These are phyloP conservation scores for Drosophila mayri DNA, from an alignment of 1,140 invertebrate genomes.

Conservation along the genomic window DNA sequence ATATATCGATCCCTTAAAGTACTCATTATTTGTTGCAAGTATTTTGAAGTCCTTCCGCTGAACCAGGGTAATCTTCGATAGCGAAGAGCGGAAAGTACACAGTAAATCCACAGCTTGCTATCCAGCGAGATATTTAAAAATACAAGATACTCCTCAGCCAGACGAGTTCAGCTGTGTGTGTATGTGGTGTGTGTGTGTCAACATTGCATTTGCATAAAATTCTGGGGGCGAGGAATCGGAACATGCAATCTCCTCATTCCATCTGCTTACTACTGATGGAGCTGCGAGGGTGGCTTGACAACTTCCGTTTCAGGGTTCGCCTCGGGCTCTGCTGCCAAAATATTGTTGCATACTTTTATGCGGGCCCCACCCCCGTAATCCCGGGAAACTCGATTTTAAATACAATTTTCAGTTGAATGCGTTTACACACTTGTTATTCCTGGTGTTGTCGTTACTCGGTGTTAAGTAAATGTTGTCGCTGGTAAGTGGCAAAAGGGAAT, in stretches of 20 bases:
- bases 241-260: slow-evolving; percentile 47
- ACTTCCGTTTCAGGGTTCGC: slow-evolving; percentile 28
- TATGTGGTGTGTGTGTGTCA: slow-evolving; percentile 39
- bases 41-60: background rate
- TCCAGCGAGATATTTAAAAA: slow-evolving; percentile 35
- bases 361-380: slow-evolving; percentile 7
- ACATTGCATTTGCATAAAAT: slow-evolving; percentile 79
- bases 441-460: slow-evolving; percentile 62
- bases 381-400: slow-evolving; percentile 70
- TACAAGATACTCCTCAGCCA: slow-evolving; percentile 12
- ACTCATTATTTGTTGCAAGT: background rate
- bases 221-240: slow-evolving; percentile 41
- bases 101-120: slow-evolving; percentile 35
- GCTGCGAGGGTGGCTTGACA: slow-evolving; percentile 32
- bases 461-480: slow-evolving; percentile 80
- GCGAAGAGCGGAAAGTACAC: background rate
- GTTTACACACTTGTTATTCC: slow-evolving; percentile 61
- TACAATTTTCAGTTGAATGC: slow-evolving; percentile 74
- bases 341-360: slow-evolving; percentile 58
- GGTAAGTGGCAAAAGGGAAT: slow-evolving; percentile 69
- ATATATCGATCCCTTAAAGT: too few relatives aligned
- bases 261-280: slow-evolving; percentile 20
- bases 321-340: slow-evolving; percentile 17
- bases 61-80: background rate
- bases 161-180: slow-evolving; percentile 16